Evolutionary conservation across 2,113 vertebrate genomes (phyloP), one percentile per base, ranked within the genome.

Genomic region (Hyaena hyaena): DNA sequence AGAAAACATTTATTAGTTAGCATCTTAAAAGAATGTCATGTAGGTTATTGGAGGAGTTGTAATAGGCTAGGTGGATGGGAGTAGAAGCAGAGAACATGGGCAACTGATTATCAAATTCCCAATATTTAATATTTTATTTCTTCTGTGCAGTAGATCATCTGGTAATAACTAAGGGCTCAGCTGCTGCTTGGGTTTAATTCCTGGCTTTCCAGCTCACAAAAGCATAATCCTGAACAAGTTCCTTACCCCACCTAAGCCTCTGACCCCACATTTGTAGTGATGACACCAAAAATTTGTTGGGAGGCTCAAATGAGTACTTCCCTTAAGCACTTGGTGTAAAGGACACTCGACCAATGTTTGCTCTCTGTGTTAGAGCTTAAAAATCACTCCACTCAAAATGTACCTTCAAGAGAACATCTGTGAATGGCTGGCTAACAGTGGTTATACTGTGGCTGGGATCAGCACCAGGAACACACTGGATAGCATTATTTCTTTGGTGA

Each of bases 71-170:
- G 31, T 89, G 31, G 31, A 61, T 55, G 21, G 16, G 5, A 58
- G 16, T 66, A 84, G 81, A 92, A 97, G 11, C 12, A 74, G 21
- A 97, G 94, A 66, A 87, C 39, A 24, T 24, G 17, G 8, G 65
- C 10, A 86, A 68, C 16, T 76, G 3, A 19, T 89, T 79, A 89
- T 87, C 61, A 89, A 31, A 94, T 96, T 90, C 31, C n/a, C 76
- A 83, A n/a, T 80, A 35, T 84, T 93, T 73, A 66, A 10, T 85
- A 58, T 95, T 96, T 66, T 50, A 94, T 88, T 91, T 96, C 28
- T 95, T 84, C 58, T 45, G 11, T 68, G 63, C 12, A 91, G 43
- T 45, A 17, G 14, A 17, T 39, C 69, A 92, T 14, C 24, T 21
- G 16, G 21, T 69, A 81, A 85, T 66, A 33, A 90, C 16, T 63